Evolutionary conservation across 2,797 vertebrate genomes (phyloP).

Genomic region (Pteropus rufus): DNA sequence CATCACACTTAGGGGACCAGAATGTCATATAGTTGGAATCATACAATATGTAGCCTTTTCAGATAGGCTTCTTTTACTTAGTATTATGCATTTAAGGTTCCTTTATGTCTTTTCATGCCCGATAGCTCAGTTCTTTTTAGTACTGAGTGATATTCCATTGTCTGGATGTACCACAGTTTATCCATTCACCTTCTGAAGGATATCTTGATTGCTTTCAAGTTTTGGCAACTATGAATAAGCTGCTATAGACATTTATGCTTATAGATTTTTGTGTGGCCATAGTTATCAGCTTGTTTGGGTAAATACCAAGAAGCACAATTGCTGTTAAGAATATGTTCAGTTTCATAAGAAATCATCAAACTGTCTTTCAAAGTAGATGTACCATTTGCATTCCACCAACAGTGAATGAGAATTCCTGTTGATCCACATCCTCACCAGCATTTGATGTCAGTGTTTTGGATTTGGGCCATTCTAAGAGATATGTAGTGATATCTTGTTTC

Average conservation of each 20-base stretch:
- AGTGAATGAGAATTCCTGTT: neutral
- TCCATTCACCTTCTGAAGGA: neutral
- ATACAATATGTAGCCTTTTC: neutral
- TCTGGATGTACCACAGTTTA: neutral
- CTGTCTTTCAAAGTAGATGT: neutral
- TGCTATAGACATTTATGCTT: neutral
- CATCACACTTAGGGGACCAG: neutral
- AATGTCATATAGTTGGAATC: neutral
- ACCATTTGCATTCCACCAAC: neutral
- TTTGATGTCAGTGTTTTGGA: neutral
- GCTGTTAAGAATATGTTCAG: neutral
- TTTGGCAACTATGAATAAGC: neutral
- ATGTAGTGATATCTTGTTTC: neutral
- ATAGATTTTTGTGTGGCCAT: constrained; percentile 17
- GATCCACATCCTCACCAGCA: neutral
- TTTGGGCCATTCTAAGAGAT: neutral
- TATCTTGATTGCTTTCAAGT: neutral
- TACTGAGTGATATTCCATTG: neutral
- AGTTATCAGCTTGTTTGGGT: neutral
- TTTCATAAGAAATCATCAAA: neutral
- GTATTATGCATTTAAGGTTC: neutral
- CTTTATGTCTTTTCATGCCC: neutral
- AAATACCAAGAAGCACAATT: neutral
- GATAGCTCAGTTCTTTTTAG: neutral
- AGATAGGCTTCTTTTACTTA: neutral